A percentile compares a stretch with the other conserved stretches of the same genome.
phyloP scores from a whole-genome alignment of 2,797 vertebrate genomes.

The Megalops cyprinoides region DNA sequence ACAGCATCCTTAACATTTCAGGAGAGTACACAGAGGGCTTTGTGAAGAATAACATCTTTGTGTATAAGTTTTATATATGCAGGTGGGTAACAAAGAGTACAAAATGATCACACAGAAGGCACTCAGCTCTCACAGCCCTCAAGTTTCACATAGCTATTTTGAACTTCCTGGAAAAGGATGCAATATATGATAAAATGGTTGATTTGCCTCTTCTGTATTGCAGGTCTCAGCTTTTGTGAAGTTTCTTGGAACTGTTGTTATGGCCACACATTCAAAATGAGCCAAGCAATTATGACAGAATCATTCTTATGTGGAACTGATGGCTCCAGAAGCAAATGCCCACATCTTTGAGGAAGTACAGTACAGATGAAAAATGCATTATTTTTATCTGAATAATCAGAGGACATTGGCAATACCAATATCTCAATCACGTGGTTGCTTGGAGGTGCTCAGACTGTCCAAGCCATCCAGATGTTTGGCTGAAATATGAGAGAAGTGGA shows the following conservation, averaged over 20 bases:
- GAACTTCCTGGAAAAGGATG: no score
- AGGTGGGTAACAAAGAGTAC: no score
- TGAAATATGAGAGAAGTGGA: not conserved
- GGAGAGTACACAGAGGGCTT: no score
- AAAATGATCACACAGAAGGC: no score
- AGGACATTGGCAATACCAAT: not conserved
- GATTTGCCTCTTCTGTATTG: no score
- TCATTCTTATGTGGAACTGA: not conserved
- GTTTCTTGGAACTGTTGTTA: not conserved
- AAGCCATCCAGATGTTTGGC: slow-evolving; percentile 6
- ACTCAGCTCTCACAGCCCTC: no score
- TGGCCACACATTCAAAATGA: not conserved
- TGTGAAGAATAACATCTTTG: no score
- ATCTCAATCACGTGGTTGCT: not conserved
- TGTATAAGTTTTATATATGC: no score
- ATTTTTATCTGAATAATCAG: not conserved
- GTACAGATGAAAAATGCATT: not conserved
- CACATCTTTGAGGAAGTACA: not conserved
- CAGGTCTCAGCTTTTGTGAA: no score
- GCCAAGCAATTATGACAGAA: not conserved
- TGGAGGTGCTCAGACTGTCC: not conserved
- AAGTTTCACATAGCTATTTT: no score
- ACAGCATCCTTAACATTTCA: no score
- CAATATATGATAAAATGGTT: no score
- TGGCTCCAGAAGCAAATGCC: not conserved